Evolutionary conservation across 2,113 vertebrate species (phyloP), one percentile per base, ranked within the genome.

Genomic region (Nerophis ophidion): DNA sequence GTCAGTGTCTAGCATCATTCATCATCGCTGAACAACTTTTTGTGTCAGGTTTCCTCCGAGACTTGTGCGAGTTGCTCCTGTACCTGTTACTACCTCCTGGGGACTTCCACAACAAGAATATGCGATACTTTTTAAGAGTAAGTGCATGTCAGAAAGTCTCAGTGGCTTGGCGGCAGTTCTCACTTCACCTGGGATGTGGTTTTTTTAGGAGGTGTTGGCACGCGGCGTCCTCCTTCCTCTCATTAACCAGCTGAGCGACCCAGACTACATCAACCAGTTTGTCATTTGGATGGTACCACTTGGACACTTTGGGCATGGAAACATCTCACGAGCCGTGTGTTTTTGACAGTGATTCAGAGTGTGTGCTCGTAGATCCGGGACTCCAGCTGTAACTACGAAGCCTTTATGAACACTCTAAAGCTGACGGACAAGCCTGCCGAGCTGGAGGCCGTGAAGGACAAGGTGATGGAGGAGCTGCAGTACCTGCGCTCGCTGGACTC

Each of bases 41-140:
- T 61, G 19, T 62, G 34, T 57, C 85, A 99, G 97, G 94, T 81
- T 99, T 97, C 89, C 91, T 99, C 81, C 92, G 94, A 74, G 96
- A 99, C 91, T 89, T 99, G 76, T 98, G 95, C 87, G 97, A 99
- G 89, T 90, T 99, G 88, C 94, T 99, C 90, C 77, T 99, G 81
- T 98, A 98, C 87, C 91, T 99, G 89, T 91, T 99, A 91, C 95
- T 99, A 94, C 97, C 97, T 96, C 93, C 95, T 91, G 96, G 95
- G 93, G 97, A 99, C 91, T 99, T 99, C 92, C 97, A 99, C 92
- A 99, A 96, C 90, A 98, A 97, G 91, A 98, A 95, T 89, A 98
- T 99, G 96, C 91, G 97, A 95, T 99, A 98, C 89, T 97, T 99
- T 90, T 90, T 98, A 80, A 92, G 95, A 93, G 97, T 98, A 86